phyloP scores from a whole-genome alignment of 1,140 invertebrate genomes.

The Bradysia coprophila region DNA sequence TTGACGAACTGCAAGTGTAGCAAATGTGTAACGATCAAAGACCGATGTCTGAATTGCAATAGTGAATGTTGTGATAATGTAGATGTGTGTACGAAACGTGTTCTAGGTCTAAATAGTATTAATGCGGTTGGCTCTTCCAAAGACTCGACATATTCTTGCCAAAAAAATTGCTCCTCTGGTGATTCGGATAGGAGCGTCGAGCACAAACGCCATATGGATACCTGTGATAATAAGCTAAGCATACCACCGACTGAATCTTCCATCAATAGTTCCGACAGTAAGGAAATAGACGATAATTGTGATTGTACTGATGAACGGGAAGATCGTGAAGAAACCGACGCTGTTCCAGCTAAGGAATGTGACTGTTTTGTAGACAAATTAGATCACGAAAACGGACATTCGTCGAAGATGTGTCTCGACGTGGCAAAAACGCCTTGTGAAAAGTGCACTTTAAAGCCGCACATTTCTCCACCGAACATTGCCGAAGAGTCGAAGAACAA shows the following conservation, averaged over 20 bases:
- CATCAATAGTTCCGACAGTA: neutral
- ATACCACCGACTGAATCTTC: neutral
- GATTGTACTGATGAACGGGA: neutral
- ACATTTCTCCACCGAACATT: neutral
- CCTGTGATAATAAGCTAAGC: neutral
- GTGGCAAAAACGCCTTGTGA: constrained; percentile 1
- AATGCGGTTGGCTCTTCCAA: no score
- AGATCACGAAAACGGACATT: constrained; percentile 3
- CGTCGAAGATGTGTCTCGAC: constrained; percentile 1
- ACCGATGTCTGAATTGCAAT: constrained; percentile 1
- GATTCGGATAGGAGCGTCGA: neutral
- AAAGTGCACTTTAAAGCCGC: neutral
- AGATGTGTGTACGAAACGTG: neutral
- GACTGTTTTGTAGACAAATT: neutral
- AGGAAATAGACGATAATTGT: neutral
- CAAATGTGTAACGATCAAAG: neutral
- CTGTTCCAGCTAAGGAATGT: neutral
- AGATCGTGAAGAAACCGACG: no score
- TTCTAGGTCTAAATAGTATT: no score
- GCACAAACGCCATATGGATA: neutral
- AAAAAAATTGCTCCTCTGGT: neutral
- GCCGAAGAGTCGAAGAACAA: neutral
- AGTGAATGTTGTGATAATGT: neutral
- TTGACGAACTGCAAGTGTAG: neutral
- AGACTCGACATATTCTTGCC: neutral